These are phyloP conservation scores for Brenthis hecate DNA, from an alignment of 2,888 invertebrate species.

Conservation along the genomic window DNA sequence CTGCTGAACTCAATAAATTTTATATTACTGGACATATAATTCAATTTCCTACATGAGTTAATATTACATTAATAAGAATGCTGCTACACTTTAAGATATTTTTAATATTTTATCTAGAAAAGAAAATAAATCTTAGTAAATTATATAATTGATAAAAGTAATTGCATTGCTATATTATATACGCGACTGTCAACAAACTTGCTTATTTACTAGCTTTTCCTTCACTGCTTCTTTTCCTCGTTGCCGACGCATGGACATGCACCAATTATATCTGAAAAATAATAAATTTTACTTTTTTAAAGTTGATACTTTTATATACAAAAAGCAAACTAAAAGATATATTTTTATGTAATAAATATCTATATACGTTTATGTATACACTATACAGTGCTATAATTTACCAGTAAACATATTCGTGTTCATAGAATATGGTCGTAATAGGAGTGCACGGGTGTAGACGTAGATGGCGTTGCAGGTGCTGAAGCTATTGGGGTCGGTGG, in stretches of 20 bases:
- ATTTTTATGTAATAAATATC: no score
- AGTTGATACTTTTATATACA: no score
- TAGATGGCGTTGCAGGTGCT: slow-evolving; percentile 67
- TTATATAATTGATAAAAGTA: no score
- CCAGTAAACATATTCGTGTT: slow-evolving; percentile 24
- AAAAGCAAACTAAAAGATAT: no score
- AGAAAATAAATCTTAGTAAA: no score
- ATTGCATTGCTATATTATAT: not conserved
- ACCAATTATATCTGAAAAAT: slow-evolving; percentile 8
- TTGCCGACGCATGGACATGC: not conserved
- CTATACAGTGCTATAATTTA: slow-evolving; percentile 1
- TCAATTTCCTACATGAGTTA: no score
- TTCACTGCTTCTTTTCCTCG: slow-evolving; percentile 5
- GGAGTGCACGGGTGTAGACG: slow-evolving; percentile 65
- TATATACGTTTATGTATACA: no score
- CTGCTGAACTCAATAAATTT: no score
- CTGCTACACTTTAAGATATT: no score
- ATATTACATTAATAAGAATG: no score
- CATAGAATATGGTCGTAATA: slow-evolving; percentile 55
- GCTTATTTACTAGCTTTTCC: not conserved
- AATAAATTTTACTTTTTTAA: not conserved
- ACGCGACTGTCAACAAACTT: not conserved
- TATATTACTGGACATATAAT: no score
- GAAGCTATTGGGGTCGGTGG: slow-evolving; percentile 58
- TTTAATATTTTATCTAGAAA: no score